Evolutionary conservation across 1,140 invertebrate species (phyloP).

Genomic region (Potamilus streckersoni): DNA sequence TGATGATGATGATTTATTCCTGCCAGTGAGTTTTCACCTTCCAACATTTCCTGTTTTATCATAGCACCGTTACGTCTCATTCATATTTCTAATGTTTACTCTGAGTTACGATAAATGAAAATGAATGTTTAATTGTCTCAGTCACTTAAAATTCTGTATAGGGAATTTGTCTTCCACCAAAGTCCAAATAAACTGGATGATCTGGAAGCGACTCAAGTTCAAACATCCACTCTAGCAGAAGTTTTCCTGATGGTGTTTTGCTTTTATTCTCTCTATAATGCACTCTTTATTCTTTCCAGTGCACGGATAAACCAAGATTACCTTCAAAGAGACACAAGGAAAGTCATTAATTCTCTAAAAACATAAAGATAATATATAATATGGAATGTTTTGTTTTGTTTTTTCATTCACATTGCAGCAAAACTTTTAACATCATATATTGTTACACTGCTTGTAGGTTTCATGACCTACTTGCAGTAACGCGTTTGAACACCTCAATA

Average conservation of each 20-base stretch:
- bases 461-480: not conserved
- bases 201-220: slow-evolving; percentile 24
- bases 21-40: too few species aligned
- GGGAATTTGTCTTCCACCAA: slow-evolving; percentile 6
- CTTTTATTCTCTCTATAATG: slow-evolving; percentile 17
- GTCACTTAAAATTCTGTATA: too few species aligned
- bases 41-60: too few species aligned
- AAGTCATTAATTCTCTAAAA: not conserved
- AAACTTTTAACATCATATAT: too few species aligned
- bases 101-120: too few species aligned
- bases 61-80: too few species aligned
- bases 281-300: slow-evolving; percentile 24
- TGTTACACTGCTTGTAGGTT: too few species aligned
- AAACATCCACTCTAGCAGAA: slow-evolving; percentile 19
- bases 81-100: too few species aligned
- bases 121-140: too few species aligned
- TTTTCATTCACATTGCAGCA: too few species aligned
- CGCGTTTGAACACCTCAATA: not conserved
- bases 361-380: not conserved
- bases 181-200: slow-evolving; percentile 17
- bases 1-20: too few species aligned
- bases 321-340: not conserved
- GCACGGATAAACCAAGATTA: slow-evolving; percentile 13
- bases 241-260: not conserved
- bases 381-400: not conserved